Conservation (phyloP, 2,888 invertebrate genomes). For the Neoascia interrupta region DNA sequence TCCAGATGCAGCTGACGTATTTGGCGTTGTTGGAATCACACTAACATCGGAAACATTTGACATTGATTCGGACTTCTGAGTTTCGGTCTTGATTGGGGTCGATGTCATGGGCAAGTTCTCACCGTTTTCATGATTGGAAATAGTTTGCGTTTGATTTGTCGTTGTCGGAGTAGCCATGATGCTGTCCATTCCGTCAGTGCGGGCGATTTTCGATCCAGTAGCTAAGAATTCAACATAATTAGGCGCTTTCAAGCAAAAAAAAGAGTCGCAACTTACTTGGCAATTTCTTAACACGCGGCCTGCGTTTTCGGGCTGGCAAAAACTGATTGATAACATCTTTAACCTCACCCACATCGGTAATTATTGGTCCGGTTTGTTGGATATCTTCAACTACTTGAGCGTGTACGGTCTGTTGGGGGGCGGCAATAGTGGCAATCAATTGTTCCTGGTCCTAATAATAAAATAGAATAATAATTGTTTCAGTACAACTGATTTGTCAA, state of each 20-base stretch:
- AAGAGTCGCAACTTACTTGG: constrained; percentile 74
- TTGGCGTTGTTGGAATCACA: constrained; percentile 66
- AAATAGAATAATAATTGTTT: background rate
- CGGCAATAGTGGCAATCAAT: constrained; percentile 79
- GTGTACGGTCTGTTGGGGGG: constrained; percentile 79
- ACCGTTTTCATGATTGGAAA: constrained; percentile 73
- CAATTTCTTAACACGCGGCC: constrained; percentile 81
- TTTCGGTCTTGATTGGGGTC: constrained; percentile 77
- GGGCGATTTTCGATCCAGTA: constrained; percentile 77
- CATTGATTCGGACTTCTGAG: constrained; percentile 77
- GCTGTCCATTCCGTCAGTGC: constrained; percentile 79
- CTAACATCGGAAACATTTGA: constrained; percentile 76
- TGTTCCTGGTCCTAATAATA: constrained; percentile 76
- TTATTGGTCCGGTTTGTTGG: constrained; percentile 78
- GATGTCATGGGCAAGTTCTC: constrained; percentile 74
- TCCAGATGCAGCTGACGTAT: constrained; percentile 65
- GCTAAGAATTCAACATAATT: constrained; percentile 73
- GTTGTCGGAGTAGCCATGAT: constrained; percentile 77
- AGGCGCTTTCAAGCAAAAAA: no score
- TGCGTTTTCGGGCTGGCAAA: constrained; percentile 81
- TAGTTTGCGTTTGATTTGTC: constrained; percentile 71
- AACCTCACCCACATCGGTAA: constrained; percentile 77
- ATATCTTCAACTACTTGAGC: constrained; percentile 80
- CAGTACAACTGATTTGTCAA: background rate
- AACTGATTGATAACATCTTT: constrained; percentile 80